A percentile compares a stretch with the other conserved stretches of the same genome.
Evolutionary conservation across 2,797 vertebrate genomes (phyloP).

Genomic region (Sebastes diaconus): DNA sequence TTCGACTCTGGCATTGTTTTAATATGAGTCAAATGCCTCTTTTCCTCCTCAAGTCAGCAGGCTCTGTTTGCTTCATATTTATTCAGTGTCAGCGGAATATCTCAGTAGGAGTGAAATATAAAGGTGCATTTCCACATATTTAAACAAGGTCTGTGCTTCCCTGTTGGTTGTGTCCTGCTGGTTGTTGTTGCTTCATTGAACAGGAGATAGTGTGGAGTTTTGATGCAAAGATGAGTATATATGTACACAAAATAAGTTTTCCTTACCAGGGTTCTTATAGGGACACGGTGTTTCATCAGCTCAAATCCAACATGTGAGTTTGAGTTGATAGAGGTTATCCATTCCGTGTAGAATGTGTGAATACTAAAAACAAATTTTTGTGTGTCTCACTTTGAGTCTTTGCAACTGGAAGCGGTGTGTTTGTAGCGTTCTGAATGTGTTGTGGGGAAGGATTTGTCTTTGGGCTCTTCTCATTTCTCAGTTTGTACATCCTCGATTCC

Average conservation of each 20-base stretch:
- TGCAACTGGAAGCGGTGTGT: not conserved
- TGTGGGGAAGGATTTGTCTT: not conserved
- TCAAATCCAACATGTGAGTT: not conserved
- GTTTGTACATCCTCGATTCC: not conserved
- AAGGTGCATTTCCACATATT: constrained; percentile 40
- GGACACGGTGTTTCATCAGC: not conserved
- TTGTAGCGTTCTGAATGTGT: not conserved
- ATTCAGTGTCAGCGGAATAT: not conserved
- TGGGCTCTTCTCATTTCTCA: not conserved
- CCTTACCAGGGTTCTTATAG: not conserved
- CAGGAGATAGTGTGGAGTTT: constrained; percentile 67
- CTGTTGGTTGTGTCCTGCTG: constrained; percentile 30
- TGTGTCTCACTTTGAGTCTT: not conserved
- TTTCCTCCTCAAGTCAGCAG: constrained; percentile 19
- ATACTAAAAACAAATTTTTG: not conserved
- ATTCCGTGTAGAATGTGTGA: not conserved
- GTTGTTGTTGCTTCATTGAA: constrained; percentile 37
- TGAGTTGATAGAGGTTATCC: not conserved
- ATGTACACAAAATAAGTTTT: not conserved
- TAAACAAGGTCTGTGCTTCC: constrained; percentile 14
- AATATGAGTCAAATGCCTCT: constrained; percentile 40
- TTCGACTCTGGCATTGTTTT: constrained; percentile 3
- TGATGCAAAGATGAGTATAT: not conserved
- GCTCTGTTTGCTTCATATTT: not conserved
- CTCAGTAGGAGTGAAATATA: not conserved